These are phyloP conservation scores for Centropus unirufus DNA, from an alignment of 2,113 vertebrate species.

Conservation along the genomic window DNA sequence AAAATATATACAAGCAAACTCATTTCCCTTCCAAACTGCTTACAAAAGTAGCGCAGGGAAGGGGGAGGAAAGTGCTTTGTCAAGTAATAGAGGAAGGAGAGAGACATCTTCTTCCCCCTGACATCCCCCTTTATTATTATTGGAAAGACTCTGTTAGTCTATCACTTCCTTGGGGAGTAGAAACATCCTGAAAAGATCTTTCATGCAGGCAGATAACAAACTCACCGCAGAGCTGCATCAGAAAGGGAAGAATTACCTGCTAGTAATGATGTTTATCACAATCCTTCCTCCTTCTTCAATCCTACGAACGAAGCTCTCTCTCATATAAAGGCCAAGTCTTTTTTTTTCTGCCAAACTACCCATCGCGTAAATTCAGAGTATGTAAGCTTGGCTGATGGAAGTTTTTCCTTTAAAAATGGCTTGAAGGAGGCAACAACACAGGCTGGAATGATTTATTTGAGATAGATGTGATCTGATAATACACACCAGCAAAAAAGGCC, in stretches of 20 bases:
- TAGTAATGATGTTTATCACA: conserved; percentile 61
- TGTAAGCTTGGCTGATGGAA: neutral
- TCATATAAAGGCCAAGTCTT: neutral
- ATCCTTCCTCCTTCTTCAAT: conserved; percentile 18
- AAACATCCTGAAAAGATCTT: conserved; percentile 73
- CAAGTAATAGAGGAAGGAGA: conserved; percentile 29
- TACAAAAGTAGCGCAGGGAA: conserved; percentile 17
- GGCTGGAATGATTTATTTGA: neutral
- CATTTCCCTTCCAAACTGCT: conserved; percentile 53
- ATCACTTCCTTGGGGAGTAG: conserved; percentile 58
- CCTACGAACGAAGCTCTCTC: conserved; percentile 35
- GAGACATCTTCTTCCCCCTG: conserved; percentile 45
- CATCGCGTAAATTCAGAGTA: neutral
- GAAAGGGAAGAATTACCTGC: conserved; percentile 61
- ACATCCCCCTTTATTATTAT: conserved; percentile 54
- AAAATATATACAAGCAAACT: conserved; percentile 66
- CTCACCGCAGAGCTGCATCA: conserved; percentile 40
- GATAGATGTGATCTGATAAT: neutral
- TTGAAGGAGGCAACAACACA: neutral
- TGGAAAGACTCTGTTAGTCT: conserved; percentile 63
- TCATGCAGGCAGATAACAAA: conserved; percentile 69
- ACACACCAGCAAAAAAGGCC: neutral
- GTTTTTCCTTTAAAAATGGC: neutral
- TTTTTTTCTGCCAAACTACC: neutral
- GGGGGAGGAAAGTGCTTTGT: conserved; percentile 61